These are phyloP conservation scores for Eudasyphora cyanicolor DNA, from an alignment of 2,888 invertebrate genomes.

Conservation along the genomic window DNA sequence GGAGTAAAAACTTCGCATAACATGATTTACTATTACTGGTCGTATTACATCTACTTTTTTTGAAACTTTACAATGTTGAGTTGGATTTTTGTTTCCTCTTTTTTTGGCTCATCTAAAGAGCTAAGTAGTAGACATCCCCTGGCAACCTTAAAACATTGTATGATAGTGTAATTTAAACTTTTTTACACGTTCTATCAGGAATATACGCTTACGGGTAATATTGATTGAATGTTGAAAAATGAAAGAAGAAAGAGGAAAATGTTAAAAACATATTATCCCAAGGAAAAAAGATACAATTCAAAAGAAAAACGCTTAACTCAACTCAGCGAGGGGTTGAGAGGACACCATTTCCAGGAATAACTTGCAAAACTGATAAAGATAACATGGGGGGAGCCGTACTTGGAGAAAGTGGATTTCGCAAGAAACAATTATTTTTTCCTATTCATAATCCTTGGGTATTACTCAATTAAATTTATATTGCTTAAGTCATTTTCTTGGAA, in stretches of 20 bases:
- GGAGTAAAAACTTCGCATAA: neutral
- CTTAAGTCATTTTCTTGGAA: no score
- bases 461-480: no score
- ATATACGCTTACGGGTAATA: constrained; percentile 31
- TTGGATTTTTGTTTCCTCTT: neutral
- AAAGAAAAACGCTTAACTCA: neutral
- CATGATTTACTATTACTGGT: constrained; percentile 30
- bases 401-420: no score
- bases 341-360: no score
- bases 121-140: neutral
- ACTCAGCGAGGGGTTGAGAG: neutral
- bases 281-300: neutral
- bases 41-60: constrained; percentile 26
- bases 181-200: constrained; percentile 36
- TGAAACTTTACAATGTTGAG: constrained; percentile 6
- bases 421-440: no score
- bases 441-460: no score
- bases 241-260: constrained; percentile 42
- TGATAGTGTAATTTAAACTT: constrained; percentile 48
- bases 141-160: constrained; percentile 27
- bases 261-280: no score
- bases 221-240: constrained; percentile 50
- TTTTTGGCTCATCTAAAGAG: neutral
- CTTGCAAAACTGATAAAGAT: no score
- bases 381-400: no score